A percentile compares a stretch with the other conserved stretches of the same genome.
Conservation (phyloP, 2,888 invertebrate genomes). For the Pseudoips prasinana region DNA sequence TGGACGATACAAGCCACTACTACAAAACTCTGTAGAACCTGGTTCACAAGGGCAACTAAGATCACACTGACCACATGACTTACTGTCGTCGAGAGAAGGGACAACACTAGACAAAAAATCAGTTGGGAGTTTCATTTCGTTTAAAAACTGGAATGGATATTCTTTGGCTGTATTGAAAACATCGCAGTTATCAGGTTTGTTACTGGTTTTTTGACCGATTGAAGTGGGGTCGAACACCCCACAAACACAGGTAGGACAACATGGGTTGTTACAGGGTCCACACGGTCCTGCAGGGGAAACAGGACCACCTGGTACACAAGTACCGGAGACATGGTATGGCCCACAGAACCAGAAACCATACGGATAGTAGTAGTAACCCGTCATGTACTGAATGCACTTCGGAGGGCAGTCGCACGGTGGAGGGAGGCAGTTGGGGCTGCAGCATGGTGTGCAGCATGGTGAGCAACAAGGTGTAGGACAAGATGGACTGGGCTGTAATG, state of each 20-base stretch:
- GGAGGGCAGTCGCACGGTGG: slow-evolving; percentile 33
- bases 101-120: background rate
- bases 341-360: slow-evolving; percentile 48
- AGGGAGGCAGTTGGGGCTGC: slow-evolving; percentile 15
- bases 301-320: slow-evolving; percentile 24
- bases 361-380: slow-evolving; percentile 41
- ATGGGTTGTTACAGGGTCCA: slow-evolving; percentile 28
- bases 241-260: slow-evolving; percentile 22
- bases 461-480: slow-evolving; percentile 11
- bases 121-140: background rate
- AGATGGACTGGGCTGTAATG: slow-evolving; percentile 1
- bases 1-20: slow-evolving; percentile 8
- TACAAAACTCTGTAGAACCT: no score
- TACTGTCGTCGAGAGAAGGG: slow-evolving; percentile 13
- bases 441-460: slow-evolving; percentile 2
- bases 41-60: slow-evolving; percentile 12
- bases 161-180: no score
- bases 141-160: background rate
- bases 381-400: slow-evolving; percentile 37
- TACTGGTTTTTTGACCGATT: background rate
- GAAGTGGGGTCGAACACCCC: slow-evolving; percentile 6
- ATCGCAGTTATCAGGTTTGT: background rate
- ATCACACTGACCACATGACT: slow-evolving; percentile 12
- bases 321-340: slow-evolving; percentile 38
- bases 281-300: slow-evolving; percentile 27